Evolutionary conservation across 2,113 vertebrate genomes (phyloP).

Genomic region (Chinchilla lanigera): DNA sequence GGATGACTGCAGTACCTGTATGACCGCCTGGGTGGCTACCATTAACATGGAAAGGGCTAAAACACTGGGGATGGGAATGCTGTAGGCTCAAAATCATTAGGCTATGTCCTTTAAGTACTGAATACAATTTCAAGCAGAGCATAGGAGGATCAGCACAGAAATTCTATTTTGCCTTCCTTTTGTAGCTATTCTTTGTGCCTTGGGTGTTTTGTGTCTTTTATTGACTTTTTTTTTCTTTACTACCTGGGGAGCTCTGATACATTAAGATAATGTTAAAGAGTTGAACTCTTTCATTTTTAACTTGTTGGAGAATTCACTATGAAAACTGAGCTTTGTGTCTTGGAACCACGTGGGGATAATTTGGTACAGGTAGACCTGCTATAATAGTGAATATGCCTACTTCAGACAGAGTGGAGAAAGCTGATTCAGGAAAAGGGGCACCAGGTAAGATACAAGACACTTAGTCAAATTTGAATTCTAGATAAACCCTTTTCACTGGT

Average conservation of each 20-base stretch:
- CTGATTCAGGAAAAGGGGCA: not conserved
- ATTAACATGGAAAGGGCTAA: not conserved
- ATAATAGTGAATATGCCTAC: not conserved
- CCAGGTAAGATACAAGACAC: not conserved
- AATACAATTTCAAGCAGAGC: not conserved
- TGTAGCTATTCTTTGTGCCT: constrained; percentile 7
- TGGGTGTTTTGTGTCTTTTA: not conserved
- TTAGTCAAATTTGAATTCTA: not conserved
- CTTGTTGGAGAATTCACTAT: not conserved
- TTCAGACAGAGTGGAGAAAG: not conserved
- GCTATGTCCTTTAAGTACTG: too few species aligned
- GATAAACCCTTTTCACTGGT: not conserved
- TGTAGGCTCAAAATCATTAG: not conserved
- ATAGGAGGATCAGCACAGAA: not conserved
- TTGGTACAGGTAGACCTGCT: not conserved
- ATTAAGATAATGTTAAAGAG: not conserved
- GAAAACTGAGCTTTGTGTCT: not conserved
- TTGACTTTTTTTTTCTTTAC: not conserved
- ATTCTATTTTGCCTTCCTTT: not conserved
- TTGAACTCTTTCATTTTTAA: not conserved
- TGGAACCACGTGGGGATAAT: not conserved
- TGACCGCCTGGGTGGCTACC: not conserved
- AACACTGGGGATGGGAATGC: not conserved
- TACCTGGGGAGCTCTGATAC: not conserved
- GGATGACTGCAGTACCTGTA: not conserved